These are phyloP conservation scores for Chrysochloris asiatica DNA, from an alignment of 2,113 vertebrate genomes.

Conservation along the genomic window DNA sequence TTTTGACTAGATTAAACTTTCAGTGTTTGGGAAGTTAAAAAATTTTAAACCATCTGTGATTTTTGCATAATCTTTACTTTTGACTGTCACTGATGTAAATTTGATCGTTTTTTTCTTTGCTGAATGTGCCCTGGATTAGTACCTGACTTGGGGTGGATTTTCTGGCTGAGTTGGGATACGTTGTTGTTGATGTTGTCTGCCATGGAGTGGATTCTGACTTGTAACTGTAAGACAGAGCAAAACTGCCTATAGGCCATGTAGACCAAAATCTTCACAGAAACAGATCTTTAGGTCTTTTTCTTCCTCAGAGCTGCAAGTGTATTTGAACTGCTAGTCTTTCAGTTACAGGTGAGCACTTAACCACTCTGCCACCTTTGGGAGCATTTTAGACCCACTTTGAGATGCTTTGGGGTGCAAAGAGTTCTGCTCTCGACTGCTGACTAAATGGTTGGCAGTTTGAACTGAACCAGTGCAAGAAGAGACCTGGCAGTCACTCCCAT, in stretches of 20 bases:
- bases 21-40: constrained; percentile 20
- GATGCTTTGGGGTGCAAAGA: not conserved
- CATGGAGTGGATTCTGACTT: not conserved
- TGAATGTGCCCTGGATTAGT: not conserved
- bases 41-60: constrained; percentile 6
- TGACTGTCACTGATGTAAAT: not conserved
- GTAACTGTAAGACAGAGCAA: not conserved
- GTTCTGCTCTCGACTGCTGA: not conserved
- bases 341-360: not conserved
- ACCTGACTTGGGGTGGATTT: no score
- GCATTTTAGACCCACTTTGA: not conserved
- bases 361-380: not conserved
- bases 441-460: not conserved
- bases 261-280: not conserved
- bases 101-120: constrained; percentile 39
- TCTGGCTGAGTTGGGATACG: no score
- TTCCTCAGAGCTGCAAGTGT: not conserved
- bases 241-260: not conserved
- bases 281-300: not conserved
- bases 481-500: not conserved
- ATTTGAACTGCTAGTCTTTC: not conserved
- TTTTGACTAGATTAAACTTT: not conserved
- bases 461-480: not conserved
- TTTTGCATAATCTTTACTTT: constrained; percentile 30
- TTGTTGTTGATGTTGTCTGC: not conserved